These are phyloP conservation scores for Mastomys coucha DNA, from an alignment of 2,113 vertebrate species.

Conservation along the genomic window DNA sequence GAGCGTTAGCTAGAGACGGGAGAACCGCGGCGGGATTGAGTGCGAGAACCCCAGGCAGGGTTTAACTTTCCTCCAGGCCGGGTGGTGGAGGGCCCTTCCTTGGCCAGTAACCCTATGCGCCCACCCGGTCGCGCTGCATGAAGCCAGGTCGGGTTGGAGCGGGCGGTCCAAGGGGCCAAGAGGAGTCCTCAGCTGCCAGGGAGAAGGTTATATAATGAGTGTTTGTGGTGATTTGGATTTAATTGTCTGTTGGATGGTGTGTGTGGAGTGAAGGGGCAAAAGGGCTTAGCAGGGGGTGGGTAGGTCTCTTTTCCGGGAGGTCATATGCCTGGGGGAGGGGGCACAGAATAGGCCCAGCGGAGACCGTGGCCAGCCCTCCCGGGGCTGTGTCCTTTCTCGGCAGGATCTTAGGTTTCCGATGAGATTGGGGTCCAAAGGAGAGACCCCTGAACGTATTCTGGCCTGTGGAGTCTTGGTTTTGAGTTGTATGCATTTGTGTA, in stretches of 20 bases:
- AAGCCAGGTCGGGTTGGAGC: conserved; percentile 39
- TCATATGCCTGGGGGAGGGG: conserved; percentile 16
- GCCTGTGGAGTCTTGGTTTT: background rate
- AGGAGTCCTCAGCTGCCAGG: conserved; percentile 8
- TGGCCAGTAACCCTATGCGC: background rate
- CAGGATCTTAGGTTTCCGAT: background rate
- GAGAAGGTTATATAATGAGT: conserved; percentile 80
- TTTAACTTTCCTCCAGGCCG: conserved; percentile 74
- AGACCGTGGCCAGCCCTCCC: background rate
- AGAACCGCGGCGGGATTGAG: background rate
- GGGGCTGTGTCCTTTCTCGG: background rate
- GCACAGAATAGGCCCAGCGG: background rate
- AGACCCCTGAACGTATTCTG: background rate
- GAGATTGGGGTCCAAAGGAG: background rate
- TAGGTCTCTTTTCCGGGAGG: conserved; percentile 32
- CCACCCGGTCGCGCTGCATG: background rate
- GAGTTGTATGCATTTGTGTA: conserved; percentile 15
- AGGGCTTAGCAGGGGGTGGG: background rate
- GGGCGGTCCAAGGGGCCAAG: conserved; percentile 36
- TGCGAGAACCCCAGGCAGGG: conserved; percentile 62
- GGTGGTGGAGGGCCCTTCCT: background rate
- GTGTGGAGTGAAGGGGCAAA: background rate
- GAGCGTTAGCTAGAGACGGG: background rate
- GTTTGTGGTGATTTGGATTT: conserved; percentile 72
- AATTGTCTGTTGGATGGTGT: conserved; percentile 65